A percentile compares a stretch with the other conserved stretches of the same genome.
Conservation (phyloP, 1,140 invertebrate genomes). For the Platyscapa corneri region DNA sequence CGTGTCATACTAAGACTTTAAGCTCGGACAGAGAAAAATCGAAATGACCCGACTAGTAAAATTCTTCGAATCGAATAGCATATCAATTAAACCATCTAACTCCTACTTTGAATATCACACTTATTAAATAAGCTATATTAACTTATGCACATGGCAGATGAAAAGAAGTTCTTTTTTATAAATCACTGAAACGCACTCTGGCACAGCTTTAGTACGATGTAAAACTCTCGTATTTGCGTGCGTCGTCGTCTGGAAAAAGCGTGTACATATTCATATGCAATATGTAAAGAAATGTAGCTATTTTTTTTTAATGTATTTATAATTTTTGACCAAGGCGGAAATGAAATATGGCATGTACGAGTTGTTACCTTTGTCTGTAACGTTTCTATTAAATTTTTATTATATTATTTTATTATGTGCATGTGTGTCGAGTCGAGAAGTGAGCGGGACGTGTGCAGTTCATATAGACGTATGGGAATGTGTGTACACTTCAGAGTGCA, state of each 20-base stretch:
- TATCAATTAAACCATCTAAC: slow-evolving; percentile 8
- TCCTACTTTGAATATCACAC: neutral
- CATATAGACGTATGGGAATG: neutral
- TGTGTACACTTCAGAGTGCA: neutral
- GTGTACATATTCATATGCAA: neutral
- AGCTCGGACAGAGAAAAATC: neutral
- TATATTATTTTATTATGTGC: neutral
- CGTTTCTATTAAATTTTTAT: neutral
- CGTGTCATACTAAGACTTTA: neutral
- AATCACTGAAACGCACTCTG: neutral
- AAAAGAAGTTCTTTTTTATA: neutral
- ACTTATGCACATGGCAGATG: neutral
- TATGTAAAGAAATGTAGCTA: slow-evolving; percentile 10
- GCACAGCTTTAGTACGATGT: neutral
- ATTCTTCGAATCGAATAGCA: neutral
- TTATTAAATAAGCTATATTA: neutral
- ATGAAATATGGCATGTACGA: slow-evolving; percentile 22
- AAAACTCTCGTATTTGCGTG: neutral
- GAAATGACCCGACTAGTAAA: neutral
- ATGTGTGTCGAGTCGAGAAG: neutral
- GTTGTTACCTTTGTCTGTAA: neutral
- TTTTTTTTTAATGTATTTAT: too few species aligned
- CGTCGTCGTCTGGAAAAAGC: neutral
- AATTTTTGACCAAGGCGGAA: slow-evolving; percentile 19
- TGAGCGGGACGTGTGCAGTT: neutral